Percentiles rank a stretch among this genome's conserved stretches.
These are phyloP conservation scores for Proisotoma minuta DNA, from an alignment of 2,888 invertebrate species.

Conservation along the genomic window DNA sequence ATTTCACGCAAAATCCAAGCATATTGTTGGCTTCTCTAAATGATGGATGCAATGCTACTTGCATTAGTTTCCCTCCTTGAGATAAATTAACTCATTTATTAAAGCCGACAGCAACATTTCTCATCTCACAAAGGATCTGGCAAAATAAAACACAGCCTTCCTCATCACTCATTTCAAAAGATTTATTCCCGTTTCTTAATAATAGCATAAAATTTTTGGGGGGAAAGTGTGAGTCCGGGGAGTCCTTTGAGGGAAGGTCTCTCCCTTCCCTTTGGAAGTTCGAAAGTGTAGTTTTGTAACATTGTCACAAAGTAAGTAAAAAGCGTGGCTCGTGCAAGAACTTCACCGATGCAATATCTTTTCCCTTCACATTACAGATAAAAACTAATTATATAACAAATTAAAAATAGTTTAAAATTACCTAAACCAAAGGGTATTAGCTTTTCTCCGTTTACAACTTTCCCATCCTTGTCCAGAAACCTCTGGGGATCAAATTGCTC, in stretches of 20 bases:
- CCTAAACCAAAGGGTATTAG: constrained; percentile 38
- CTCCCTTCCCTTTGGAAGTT: constrained; percentile 1
- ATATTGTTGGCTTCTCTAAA: no score
- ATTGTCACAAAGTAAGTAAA: constrained; percentile 32
- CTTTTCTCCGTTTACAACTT: constrained; percentile 30
- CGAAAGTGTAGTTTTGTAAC: constrained; percentile 31
- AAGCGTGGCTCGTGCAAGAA: constrained; percentile 23
- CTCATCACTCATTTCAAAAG: no score
- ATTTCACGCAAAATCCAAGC: no score
- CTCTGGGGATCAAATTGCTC: constrained; percentile 27
- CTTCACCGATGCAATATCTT: constrained; percentile 30
- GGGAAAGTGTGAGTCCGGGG: constrained; percentile 18
- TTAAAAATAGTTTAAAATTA: constrained; percentile 4
- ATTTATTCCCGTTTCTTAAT: constrained; percentile 2
- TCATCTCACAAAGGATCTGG: no score
- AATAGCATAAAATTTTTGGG: constrained; percentile 15
- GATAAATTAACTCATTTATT: no score
- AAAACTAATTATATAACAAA: background rate
- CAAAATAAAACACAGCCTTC: no score
- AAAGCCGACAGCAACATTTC: no score
- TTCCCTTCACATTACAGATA: constrained; percentile 23
- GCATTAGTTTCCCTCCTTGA: no score
- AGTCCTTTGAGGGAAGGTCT: constrained; percentile 1
- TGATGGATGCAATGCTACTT: no score
- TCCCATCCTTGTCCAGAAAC: constrained; percentile 27